A percentile compares a stretch with the other conserved stretches of the same genome.
Evolutionary conservation across 2,797 vertebrate genomes (phyloP).

Genomic region (Percopsis omiscomaycus): DNA sequence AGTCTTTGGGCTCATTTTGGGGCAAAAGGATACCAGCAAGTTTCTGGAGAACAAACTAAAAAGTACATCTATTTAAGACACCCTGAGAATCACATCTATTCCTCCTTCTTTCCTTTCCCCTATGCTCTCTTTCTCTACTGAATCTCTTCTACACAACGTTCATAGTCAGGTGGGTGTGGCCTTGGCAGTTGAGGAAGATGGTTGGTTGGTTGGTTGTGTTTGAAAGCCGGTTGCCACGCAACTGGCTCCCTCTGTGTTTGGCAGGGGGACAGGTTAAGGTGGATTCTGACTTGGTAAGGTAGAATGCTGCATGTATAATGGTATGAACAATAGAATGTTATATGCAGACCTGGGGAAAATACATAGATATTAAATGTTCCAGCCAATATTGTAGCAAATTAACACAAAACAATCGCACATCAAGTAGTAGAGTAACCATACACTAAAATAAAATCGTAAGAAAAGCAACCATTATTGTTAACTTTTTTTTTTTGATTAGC

Average conservation of each 20-base stretch:
- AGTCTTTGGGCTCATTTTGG: slow-evolving; percentile 79
- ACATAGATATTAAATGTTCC: slow-evolving; percentile 38
- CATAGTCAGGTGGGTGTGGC: slow-evolving; percentile 69
- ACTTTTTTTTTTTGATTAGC: too few relatives aligned
- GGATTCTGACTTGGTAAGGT: slow-evolving; percentile 75
- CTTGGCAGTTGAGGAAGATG: slow-evolving; percentile 74
- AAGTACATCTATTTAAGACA: slow-evolving; percentile 76
- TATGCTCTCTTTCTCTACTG: slow-evolving; percentile 56
- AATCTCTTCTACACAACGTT: slow-evolving; percentile 61
- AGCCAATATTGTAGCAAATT: slow-evolving; percentile 1
- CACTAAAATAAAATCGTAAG: neutral
- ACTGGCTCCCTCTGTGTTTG: slow-evolving; percentile 75
- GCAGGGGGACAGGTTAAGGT: slow-evolving; percentile 84
- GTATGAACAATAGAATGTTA: slow-evolving; percentile 69
- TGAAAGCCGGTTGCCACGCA: slow-evolving; percentile 75
- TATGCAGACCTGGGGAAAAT: slow-evolving; percentile 65
- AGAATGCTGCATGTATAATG: slow-evolving; percentile 72
- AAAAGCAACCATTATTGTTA: too few relatives aligned
- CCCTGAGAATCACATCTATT: slow-evolving; percentile 80
- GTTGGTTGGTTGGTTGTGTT: slow-evolving; percentile 64
- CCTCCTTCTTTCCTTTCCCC: slow-evolving; percentile 57
- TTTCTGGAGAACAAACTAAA: slow-evolving; percentile 73
- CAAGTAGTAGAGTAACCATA: slow-evolving; percentile 3
- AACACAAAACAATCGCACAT: slow-evolving; percentile 10
- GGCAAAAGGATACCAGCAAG: slow-evolving; percentile 72